These are phyloP conservation scores for Centropristis striata DNA, from an alignment of 2,113 vertebrate species.

Conservation along the genomic window DNA sequence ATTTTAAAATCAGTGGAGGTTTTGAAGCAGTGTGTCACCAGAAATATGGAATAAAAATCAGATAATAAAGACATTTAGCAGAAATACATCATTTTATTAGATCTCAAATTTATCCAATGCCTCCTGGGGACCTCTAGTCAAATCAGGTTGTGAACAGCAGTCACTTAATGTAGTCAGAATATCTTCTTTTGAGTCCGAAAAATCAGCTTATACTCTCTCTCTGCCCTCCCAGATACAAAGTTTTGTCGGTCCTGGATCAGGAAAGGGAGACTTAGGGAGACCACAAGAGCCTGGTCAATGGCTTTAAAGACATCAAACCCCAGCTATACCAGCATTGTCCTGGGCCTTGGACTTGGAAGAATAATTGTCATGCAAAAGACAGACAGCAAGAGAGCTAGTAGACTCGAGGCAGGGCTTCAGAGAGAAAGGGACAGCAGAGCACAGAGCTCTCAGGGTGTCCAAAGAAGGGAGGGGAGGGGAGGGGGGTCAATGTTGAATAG, in stretches of 20 bases:
- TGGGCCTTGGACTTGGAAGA: conserved; percentile 85
- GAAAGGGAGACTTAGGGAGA: conserved; percentile 40
- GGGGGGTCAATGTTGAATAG: conserved; percentile 62
- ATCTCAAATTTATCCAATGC: not conserved
- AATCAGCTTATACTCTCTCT: not conserved
- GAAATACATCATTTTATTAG: not conserved
- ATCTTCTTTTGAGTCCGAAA: too few species aligned
- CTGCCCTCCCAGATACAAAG: conserved; percentile 11
- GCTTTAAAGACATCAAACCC: conserved; percentile 84
- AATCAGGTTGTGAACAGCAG: too few species aligned
- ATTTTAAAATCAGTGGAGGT: too few species aligned
- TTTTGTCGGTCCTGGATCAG: conserved; percentile 18
- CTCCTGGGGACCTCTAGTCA: too few species aligned
- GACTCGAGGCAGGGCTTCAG: conserved; percentile 59
- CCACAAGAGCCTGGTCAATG: conserved; percentile 59
- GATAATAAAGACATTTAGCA: not conserved
- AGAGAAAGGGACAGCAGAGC: conserved; percentile 61
- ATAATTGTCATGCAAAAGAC: conserved; percentile 86
- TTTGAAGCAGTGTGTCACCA: not conserved
- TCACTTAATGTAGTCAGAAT: too few species aligned
- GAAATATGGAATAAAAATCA: not conserved
- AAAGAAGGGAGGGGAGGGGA: conserved; percentile 27
- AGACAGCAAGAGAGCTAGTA: conserved; percentile 78
- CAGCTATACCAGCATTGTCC: conserved; percentile 75
- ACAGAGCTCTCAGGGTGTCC: conserved; percentile 59